Evolutionary conservation across 2,113 vertebrate genomes (phyloP).

Genomic region (Solenodon paradoxus): DNA sequence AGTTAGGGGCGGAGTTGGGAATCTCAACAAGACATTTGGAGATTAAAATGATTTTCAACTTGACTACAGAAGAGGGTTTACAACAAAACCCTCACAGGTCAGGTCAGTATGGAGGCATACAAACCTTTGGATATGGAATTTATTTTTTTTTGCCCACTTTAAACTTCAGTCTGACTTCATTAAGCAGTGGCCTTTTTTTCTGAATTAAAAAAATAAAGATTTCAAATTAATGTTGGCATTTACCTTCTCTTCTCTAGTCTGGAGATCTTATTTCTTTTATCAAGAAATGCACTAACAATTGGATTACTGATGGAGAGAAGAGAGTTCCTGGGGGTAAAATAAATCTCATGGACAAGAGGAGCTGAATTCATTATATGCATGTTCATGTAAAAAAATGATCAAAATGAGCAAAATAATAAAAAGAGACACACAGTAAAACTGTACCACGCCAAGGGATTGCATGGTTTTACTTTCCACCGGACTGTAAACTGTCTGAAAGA

Average conservation of each 20-base stretch:
- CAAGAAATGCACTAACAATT: not conserved
- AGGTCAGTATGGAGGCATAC: not conserved
- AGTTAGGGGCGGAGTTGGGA: not conserved
- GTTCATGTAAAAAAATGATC: slow-evolving; percentile 46
- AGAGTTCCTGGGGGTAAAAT: not conserved
- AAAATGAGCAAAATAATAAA: slow-evolving; percentile 59
- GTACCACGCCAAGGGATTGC: slow-evolving; percentile 27
- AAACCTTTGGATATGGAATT: not conserved
- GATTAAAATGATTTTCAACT: not conserved
- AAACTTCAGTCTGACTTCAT: not conserved
- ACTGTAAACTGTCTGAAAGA: slow-evolving; percentile 63
- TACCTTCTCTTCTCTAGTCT: not conserved
- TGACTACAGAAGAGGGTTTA: not conserved
- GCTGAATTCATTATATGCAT: slow-evolving; percentile 39
- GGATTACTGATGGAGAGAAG: not conserved
- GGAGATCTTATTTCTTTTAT: not conserved
- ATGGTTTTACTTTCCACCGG: slow-evolving; percentile 42
- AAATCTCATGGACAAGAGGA: slow-evolving; percentile 13
- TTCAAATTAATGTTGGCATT: slow-evolving; percentile 7
- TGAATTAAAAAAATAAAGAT: not conserved
- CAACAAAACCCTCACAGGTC: not conserved
- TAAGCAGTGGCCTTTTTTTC: not conserved
- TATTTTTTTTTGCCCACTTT: not conserved
- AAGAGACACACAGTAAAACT: slow-evolving; percentile 51
- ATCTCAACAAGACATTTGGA: not conserved